These are phyloP conservation scores for Chiloscyllium plagiosum DNA, from an alignment of 2,113 vertebrate genomes.

Conservation along the genomic window DNA sequence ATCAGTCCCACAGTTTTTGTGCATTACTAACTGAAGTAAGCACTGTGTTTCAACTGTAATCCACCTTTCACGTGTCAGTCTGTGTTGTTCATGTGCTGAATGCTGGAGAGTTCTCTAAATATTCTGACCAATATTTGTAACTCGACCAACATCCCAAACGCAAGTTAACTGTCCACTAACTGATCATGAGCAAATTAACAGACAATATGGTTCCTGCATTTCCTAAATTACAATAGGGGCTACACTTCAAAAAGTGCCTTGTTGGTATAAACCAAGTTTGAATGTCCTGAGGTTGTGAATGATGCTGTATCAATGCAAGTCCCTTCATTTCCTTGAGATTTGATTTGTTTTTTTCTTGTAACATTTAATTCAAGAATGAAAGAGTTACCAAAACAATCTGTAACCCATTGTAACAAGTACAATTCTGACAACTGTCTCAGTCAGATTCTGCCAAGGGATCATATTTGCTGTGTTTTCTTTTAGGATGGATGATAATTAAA, in stretches of 20 bases:
- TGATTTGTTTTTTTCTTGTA: constrained; percentile 1
- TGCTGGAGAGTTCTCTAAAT: background rate
- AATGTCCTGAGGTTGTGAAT: background rate
- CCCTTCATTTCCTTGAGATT: background rate
- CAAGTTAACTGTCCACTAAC: background rate
- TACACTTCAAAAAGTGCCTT: background rate
- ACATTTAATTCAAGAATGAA: background rate
- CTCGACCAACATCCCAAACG: background rate
- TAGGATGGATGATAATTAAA: constrained; percentile 2
- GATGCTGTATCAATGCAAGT: background rate
- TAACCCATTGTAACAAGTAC: background rate
- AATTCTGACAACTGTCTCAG: background rate
- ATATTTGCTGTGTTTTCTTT: background rate
- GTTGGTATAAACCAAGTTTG: background rate
- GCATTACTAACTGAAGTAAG: background rate
- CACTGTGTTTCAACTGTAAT: background rate
- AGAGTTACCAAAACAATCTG: background rate
- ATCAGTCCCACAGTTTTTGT: background rate
- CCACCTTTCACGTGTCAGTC: background rate
- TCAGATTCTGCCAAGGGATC: background rate
- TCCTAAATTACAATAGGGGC: background rate
- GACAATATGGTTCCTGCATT: background rate
- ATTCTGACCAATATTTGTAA: background rate
- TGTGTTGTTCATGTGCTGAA: background rate
- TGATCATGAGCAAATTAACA: too few relatives aligned